Evolutionary conservation across 2,888 invertebrate genomes (phyloP).

Genomic region (Geophilus truncorum): DNA sequence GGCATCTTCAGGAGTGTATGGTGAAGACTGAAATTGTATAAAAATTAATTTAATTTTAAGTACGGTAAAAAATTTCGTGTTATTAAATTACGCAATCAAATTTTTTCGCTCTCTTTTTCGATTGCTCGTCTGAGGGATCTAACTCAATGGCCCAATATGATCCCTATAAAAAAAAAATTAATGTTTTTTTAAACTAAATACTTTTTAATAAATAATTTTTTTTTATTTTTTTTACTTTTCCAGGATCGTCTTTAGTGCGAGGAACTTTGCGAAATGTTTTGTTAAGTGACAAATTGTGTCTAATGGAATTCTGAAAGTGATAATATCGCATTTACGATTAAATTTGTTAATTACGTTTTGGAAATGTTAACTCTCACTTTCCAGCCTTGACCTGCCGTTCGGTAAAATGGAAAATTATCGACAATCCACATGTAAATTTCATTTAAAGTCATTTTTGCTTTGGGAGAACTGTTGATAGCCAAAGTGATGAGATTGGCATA

Average conservation of each 20-base stretch:
- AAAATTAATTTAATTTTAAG: neutral
- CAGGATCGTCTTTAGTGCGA: slow-evolving; percentile 66
- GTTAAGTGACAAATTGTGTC: slow-evolving; percentile 66
- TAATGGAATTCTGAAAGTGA: slow-evolving; percentile 67
- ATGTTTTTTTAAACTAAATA: neutral
- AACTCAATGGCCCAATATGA: slow-evolving; percentile 53
- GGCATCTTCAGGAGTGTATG: slow-evolving; percentile 31
- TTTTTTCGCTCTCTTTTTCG: neutral
- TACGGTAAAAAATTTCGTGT: no score
- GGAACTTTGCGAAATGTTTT: slow-evolving; percentile 69
- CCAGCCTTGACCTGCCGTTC: slow-evolving; percentile 64
- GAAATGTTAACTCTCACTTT: slow-evolving; percentile 58
- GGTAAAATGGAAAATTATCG: slow-evolving; percentile 66
- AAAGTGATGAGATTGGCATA: slow-evolving; percentile 66
- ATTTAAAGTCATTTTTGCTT: slow-evolving; percentile 66
- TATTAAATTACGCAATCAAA: neutral
- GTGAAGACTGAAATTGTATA: neutral
- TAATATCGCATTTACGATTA: no score
- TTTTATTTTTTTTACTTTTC: slow-evolving; percentile 60
- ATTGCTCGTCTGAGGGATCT: slow-evolving; percentile 46
- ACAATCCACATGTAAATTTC: slow-evolving; percentile 69
- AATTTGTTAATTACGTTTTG: neutral
- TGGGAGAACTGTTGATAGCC: slow-evolving; percentile 61
- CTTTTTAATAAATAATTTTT: neutral
- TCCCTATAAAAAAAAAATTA: slow-evolving; percentile 45